Evolutionary conservation across 2,797 vertebrate species (phyloP).

Genomic region (Sebastes matsubarae): DNA sequence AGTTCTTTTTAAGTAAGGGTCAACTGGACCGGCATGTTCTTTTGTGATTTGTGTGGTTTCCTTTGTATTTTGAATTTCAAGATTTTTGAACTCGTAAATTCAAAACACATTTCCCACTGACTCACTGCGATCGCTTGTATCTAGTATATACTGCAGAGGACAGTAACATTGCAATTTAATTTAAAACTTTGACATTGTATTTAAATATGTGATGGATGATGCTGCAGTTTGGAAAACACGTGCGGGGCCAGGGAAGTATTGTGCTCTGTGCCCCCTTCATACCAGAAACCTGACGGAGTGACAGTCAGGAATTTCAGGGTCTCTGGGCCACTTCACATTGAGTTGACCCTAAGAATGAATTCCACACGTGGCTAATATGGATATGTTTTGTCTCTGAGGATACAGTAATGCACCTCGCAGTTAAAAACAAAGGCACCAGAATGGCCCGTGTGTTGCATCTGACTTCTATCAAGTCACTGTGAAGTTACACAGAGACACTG

Average conservation of each 20-base stretch:
- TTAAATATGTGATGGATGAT: not conserved
- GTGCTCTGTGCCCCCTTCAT: conserved; percentile 5
- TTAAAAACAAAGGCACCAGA: not conserved
- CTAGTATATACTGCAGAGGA: not conserved
- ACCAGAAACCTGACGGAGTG: not conserved
- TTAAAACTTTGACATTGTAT: not conserved
- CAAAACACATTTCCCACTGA: not conserved
- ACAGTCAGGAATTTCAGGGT: conserved; percentile 1
- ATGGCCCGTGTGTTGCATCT: not conserved
- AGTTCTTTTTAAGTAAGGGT: not conserved
- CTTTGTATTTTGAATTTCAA: not conserved
- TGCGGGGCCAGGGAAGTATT: not conserved
- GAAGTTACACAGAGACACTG: not conserved
- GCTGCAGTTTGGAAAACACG: not conserved
- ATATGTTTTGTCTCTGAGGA: conserved; percentile 5
- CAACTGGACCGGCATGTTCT: not conserved
- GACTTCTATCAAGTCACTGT: not conserved
- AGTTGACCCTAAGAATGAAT: conserved; percentile 9
- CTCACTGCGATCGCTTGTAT: not conserved
- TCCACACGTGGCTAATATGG: not conserved
- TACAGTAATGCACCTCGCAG: not conserved
- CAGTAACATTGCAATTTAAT: not conserved
- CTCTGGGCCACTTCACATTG: conserved; percentile 13
- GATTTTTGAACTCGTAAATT: not conserved
- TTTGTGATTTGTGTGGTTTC: not conserved